Evolutionary conservation across 2,797 vertebrate genomes (phyloP).

Genomic region (Xenopus petersii): DNA sequence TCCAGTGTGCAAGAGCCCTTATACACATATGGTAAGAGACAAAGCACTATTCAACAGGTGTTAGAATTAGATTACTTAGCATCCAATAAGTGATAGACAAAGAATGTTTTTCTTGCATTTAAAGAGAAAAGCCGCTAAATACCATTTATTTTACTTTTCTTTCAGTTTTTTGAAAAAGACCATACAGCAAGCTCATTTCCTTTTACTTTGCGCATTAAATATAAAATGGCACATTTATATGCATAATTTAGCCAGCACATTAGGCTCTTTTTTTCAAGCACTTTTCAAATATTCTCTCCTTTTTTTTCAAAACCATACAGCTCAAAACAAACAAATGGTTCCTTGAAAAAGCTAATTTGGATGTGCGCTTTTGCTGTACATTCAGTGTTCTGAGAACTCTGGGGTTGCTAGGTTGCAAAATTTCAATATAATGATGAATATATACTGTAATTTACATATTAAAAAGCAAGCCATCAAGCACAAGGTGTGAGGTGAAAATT

Average conservation of each 20-base stretch:
- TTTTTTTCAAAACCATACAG: slow-evolving; percentile 23
- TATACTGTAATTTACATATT: slow-evolving; percentile 51
- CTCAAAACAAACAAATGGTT: slow-evolving; percentile 45
- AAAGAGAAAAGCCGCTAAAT: background rate
- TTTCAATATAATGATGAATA: slow-evolving; percentile 49
- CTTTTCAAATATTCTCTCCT: slow-evolving; percentile 26
- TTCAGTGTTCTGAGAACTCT: slow-evolving; percentile 19
- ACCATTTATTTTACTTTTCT: slow-evolving; percentile 20
- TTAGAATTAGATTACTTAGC: slow-evolving; percentile 7
- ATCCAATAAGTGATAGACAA: slow-evolving; percentile 7
- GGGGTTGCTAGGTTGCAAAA: slow-evolving; percentile 48
- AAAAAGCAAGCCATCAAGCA: slow-evolving; percentile 48
- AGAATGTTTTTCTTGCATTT: slow-evolving; percentile 2
- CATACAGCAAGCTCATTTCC: slow-evolving; percentile 22
- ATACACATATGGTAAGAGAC: too few relatives aligned
- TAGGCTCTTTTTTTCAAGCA: slow-evolving; percentile 39
- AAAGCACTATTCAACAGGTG: background rate
- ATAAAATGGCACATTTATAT: slow-evolving; percentile 37
- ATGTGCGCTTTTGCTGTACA: slow-evolving; percentile 21
- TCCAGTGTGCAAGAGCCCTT: too few relatives aligned
- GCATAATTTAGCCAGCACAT: slow-evolving; percentile 35
- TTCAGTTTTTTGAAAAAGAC: slow-evolving; percentile 9
- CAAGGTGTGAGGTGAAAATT: slow-evolving; percentile 49
- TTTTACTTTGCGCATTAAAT: slow-evolving; percentile 23
- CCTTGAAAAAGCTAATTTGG: slow-evolving; percentile 43